Percentiles rank a stretch among this genome's conserved stretches.
Conservation (phyloP, 1,140 invertebrate species). For the Lasaia peninsularis region DNA sequence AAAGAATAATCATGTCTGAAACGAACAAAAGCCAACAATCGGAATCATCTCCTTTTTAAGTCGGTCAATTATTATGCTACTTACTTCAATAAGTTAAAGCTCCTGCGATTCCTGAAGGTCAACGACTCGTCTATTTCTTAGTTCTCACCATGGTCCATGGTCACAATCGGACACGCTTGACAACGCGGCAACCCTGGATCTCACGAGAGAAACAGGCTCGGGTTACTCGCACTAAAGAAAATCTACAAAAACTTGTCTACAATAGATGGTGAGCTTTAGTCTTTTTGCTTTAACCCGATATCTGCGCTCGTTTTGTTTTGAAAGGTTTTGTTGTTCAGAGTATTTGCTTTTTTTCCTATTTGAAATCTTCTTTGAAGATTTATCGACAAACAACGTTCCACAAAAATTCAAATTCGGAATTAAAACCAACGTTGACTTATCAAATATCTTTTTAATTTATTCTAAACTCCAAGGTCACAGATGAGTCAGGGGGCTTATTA, state of each 20-base stretch:
- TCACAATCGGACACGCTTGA: slow-evolving; percentile 3
- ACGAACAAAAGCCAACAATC: too few relatives aligned
- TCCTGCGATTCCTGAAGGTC: not conserved
- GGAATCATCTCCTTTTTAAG: too few relatives aligned
- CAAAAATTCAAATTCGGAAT: too few relatives aligned
- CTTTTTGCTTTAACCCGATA: not conserved
- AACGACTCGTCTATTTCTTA: slow-evolving; percentile 2
- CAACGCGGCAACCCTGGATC: not conserved
- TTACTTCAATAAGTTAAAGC: not conserved
- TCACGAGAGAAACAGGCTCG: not conserved
- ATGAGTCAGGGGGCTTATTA: too few relatives aligned
- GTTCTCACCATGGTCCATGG: not conserved
- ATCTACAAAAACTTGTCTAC: slow-evolving; percentile 3
- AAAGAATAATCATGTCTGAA: too few relatives aligned
- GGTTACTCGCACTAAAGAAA: not conserved
- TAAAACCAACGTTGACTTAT: too few relatives aligned
- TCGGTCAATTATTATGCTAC: too few relatives aligned
- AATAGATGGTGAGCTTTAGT: not conserved
- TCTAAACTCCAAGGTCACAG: too few relatives aligned
- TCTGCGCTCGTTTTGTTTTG: not conserved
- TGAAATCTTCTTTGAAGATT: too few relatives aligned
- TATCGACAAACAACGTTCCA: too few relatives aligned
- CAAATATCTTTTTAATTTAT: too few relatives aligned
- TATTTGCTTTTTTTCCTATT: too few relatives aligned
- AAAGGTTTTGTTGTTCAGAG: not conserved